Base-by-base conservation (phyloP, 2,797 vertebrate species). In the Lacerta agilis region DNA sequence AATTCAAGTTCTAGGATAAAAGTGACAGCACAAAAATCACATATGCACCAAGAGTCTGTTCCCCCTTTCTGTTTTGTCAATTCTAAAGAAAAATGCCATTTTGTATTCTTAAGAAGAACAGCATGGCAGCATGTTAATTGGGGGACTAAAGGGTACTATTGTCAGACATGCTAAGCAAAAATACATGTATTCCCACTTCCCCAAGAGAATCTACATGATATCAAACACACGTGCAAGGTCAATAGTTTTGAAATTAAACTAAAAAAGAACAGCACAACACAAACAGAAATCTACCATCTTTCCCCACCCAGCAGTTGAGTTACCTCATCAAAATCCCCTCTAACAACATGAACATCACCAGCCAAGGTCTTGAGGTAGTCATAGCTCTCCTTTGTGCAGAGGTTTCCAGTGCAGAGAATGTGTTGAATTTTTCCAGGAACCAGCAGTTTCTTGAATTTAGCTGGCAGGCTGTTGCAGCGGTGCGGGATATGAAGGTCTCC, bases 321-420 rank as follows among this genome's bases (percentile, higher is more conserved):
- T 94, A 97, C 99, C 98, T 99, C 99, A 90, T 99, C 99, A 1
- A 99, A 99, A 97, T 99, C 99, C 92, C 99, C 99, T 95, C 99
- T 96, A 91, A 99, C 99, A 55, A 99, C 98, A 86, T 99, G 99
- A 84, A 99, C 99, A 5, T 99, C 99, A 45, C 98, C 99, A 4
- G 99, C 99, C 88, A 99, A 97, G 1, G 98, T 99, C 97, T 99
- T 99, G 96, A 99, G 98, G 97, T 99, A 99, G 96, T 99, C 99
- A 85, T 99, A 99, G 94, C 98, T 99, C 96, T 99, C 99, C 97
- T 99, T 99, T 89, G 99, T 99, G 96, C 99, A 99, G 82, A 99
- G 98, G 95, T 99, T 99, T n/a, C 99, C 99, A 0, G 99, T 99
- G 96, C 99, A 99, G 89, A 99, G 98, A 76, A 99, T 99, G 96